Evolutionary conservation across 2,888 invertebrate genomes (phyloP), one percentile per base, ranked within the genome.

Genomic region (Erannis defoliaria): DNA sequence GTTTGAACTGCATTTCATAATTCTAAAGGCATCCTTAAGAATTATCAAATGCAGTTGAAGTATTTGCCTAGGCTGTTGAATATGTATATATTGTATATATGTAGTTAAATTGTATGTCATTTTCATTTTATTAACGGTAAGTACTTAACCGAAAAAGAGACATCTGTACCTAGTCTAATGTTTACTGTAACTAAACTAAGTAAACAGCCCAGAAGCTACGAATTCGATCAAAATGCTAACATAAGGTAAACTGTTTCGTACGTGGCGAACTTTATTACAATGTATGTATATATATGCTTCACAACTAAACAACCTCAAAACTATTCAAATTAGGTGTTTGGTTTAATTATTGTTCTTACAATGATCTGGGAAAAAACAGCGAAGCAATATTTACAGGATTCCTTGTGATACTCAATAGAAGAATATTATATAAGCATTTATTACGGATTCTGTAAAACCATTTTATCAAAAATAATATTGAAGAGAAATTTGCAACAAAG

Each of bases 401-500:
- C 33, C 33, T 2, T 33, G 10, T 33, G 12, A 33, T 33, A 33
- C n/a, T n/a, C n/a, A n/a, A n/a, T n/a, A n/a, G n/a, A n/a, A n/a
- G n/a, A n/a, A n/a, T n/a, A n/a, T n/a, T n/a, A n/a, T n/a, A n/a
- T n/a, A n/a, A n/a, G n/a, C n/a, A n/a, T n/a, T n/a, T n/a, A n/a
- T n/a, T n/a, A 31, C 8, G 2, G 10, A 21, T 10, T 19, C 18
- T 12, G 5, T 54, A 10, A n/a, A 14, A 10, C 21, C 4, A 45
- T 45, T 35, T 16, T 35, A 54, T 16, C 16, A 16, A 35, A 45
- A 43, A 45, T 49, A 56, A 49, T 23, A 42, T 56, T 23, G 49
- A 38, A 48, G 14, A 26, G 40, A 56, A 53, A 51, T 50, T 43
- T 38, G 18, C 40, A 53, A 53, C 40, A 48, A 37, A 42, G 48